Percentiles rank a stretch among this genome's conserved stretches.
Conservation (phyloP, 2,797 vertebrate species). For the Mormyrus proboscirostris region DNA sequence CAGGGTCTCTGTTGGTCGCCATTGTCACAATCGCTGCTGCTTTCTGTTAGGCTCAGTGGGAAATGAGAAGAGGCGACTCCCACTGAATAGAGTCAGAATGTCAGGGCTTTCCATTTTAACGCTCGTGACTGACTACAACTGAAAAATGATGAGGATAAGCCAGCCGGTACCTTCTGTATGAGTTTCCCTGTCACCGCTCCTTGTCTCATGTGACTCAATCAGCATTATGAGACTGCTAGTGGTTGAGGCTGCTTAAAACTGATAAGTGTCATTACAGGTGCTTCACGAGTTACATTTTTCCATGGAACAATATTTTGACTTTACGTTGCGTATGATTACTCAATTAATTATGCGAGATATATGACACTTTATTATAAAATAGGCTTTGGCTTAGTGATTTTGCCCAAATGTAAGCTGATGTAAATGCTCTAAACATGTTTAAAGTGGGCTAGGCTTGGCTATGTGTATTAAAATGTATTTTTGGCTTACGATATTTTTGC, state of each 20-base stretch:
- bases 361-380: not conserved
- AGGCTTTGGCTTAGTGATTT: not conserved
- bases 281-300: not conserved
- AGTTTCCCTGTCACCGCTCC: not conserved
- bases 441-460: not conserved
- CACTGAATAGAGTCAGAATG: not conserved
- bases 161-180: not conserved
- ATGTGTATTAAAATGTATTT: not conserved
- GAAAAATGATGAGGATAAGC: not conserved
- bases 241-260: not conserved
- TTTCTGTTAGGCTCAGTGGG: constrained; percentile 8
- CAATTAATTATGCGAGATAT: not conserved
- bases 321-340: not conserved
- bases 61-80: not conserved
- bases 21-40: not conserved
- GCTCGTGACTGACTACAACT: not conserved
- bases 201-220: not conserved
- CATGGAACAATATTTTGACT: not conserved
- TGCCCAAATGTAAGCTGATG: not conserved
- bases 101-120: not conserved
- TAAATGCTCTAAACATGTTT: not conserved
- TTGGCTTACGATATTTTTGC: too few relatives aligned
- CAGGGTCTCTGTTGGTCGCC: not conserved
- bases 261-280: not conserved
- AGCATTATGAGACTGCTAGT: not conserved